A percentile compares a stretch with the other conserved stretches of the same genome.
Evolutionary conservation across 2,888 invertebrate species (phyloP).

Genomic region (Euclidia mi): DNA sequence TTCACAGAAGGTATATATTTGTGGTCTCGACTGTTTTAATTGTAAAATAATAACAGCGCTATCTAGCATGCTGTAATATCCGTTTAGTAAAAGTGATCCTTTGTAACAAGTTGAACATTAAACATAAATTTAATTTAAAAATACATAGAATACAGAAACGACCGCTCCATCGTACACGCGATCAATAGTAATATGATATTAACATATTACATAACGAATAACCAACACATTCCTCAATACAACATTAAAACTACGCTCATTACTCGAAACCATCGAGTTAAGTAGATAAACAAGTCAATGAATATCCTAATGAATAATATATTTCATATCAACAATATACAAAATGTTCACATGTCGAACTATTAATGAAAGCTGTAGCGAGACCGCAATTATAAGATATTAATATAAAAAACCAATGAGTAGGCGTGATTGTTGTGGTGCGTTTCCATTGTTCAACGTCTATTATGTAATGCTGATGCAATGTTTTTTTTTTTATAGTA

Average conservation of each 20-base stretch:
- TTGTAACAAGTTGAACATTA: neutral
- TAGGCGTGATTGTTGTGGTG: conserved; percentile 67
- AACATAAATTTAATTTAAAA: too few relatives aligned
- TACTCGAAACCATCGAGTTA: conserved; percentile 21
- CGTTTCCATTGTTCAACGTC: conserved; percentile 59
- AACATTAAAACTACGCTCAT: conserved; percentile 17
- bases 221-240: conserved; percentile 17
- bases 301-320: conserved; percentile 41
- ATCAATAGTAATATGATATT: conserved; percentile 1
- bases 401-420: conserved; percentile 72
- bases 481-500: too few relatives aligned
- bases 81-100: too few relatives aligned
- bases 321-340: conserved; percentile 48
- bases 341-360: conserved; percentile 50
- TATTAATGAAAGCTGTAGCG: conserved; percentile 73
- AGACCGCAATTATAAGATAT: conserved; percentile 75
- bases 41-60: too few relatives aligned
- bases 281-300: conserved; percentile 44
- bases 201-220: conserved; percentile 12
- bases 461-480: neutral
- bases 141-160: neutral
- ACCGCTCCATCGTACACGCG: neutral
- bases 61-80: too few relatives aligned
- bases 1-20: too few relatives aligned
- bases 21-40: too few relatives aligned